These are phyloP conservation scores for Ceratosolen fusciceps DNA, from an alignment of 1,140 invertebrate genomes.

Conservation along the genomic window DNA sequence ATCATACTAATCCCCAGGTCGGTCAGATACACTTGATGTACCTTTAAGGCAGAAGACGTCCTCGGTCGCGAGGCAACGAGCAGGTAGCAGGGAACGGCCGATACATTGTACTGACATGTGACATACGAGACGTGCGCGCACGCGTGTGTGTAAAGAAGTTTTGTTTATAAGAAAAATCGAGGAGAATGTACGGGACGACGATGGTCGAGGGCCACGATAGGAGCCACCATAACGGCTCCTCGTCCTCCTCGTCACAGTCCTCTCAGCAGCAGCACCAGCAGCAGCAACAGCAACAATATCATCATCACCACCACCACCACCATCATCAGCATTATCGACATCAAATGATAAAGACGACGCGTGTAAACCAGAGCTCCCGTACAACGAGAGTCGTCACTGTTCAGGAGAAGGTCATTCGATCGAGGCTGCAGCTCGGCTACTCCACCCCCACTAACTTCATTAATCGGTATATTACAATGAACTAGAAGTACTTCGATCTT, in stretches of 20 bases:
- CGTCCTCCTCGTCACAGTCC: background rate
- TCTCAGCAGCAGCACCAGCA: background rate
- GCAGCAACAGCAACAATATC: slow-evolving; percentile 23
- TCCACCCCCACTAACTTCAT: slow-evolving; percentile 70
- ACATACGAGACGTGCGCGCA: background rate
- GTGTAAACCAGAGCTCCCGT: slow-evolving; percentile 65
- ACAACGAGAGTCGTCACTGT: slow-evolving; percentile 66
- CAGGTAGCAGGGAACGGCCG: background rate
- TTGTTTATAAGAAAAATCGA: background rate
- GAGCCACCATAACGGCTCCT: background rate
- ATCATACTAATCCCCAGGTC: slow-evolving; percentile 1
- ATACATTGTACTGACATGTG: background rate
- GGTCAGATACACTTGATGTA: slow-evolving; percentile 31
- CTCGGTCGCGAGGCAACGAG: background rate
- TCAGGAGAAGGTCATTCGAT: slow-evolving; percentile 70
- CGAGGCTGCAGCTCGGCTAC: slow-evolving; percentile 68
- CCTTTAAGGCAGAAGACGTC: slow-evolving; percentile 12
- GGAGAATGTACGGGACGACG: slow-evolving; percentile 62
- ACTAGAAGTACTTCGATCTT: no score
- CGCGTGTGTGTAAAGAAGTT: background rate
- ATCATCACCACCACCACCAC: slow-evolving; percentile 50
- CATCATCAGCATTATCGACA: slow-evolving; percentile 66
- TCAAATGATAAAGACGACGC: slow-evolving; percentile 67
- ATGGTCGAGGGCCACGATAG: slow-evolving; percentile 67
- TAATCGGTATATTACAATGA: slow-evolving; percentile 63